Evolutionary conservation across 1,140 invertebrate species (phyloP).

Genomic region (Meloidogyne exigua): DNA sequence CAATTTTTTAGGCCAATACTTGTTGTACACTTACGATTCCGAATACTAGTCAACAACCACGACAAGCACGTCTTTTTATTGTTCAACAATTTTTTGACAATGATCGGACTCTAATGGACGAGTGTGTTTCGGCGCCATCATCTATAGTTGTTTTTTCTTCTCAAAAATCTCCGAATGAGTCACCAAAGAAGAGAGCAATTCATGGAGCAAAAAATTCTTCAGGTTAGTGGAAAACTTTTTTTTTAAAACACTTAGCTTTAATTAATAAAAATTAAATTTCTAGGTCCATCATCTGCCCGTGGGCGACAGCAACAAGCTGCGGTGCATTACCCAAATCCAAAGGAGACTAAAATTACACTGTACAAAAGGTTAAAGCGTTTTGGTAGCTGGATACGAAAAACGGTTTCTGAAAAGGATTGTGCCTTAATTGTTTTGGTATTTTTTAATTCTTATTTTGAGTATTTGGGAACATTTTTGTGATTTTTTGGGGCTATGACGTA

Average conservation of each 20-base stretch:
- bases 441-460: constrained; percentile 9
- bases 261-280: background rate
- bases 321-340: constrained; percentile 22
- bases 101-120: constrained; percentile 28
- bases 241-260: background rate
- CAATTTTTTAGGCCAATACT: constrained; percentile 17
- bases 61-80: constrained; percentile 55
- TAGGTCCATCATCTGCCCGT: background rate
- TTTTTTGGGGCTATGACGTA: no score
- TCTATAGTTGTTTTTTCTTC: constrained; percentile 50
- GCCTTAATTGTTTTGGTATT: constrained; percentile 50
- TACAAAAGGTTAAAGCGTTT: constrained; percentile 40
- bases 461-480: background rate
- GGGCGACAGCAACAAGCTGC: constrained; percentile 4
- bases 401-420: constrained; percentile 48
- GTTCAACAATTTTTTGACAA: constrained; percentile 41
- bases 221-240: background rate
- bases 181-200: constrained; percentile 41
- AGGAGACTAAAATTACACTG: constrained; percentile 44
- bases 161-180: constrained; percentile 31
- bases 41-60: constrained; percentile 23
- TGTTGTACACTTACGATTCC: constrained; percentile 41
- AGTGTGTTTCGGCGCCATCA: constrained; percentile 47
- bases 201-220: constrained; percentile 14
- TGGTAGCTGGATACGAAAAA: constrained; percentile 30